These are phyloP conservation scores for Sebastes baramenuke DNA, from an alignment of 2,797 vertebrate species.

Conservation along the genomic window DNA sequence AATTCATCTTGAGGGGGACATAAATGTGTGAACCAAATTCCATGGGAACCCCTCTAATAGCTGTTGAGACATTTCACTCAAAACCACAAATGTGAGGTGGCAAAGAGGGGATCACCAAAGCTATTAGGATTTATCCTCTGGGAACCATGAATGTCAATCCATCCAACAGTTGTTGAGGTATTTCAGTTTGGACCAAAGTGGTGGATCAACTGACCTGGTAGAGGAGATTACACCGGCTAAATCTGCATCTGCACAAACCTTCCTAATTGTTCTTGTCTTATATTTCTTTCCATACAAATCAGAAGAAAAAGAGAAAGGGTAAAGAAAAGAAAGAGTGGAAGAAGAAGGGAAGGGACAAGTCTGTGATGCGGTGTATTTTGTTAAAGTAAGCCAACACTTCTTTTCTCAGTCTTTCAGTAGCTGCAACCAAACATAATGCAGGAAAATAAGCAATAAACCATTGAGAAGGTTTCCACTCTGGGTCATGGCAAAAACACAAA, in stretches of 20 bases:
- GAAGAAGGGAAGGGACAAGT: background rate
- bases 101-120: background rate
- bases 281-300: background rate
- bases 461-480: background rate
- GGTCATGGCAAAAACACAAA: conserved; percentile 24
- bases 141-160: background rate
- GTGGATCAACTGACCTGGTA: background rate
- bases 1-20: background rate
- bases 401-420: background rate
- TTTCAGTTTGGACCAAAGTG: background rate
- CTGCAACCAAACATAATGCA: background rate
- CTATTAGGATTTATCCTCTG: background rate
- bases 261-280: background rate
- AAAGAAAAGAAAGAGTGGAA: background rate
- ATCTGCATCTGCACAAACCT: background rate
- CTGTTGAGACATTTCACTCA: background rate
- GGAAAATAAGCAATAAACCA: background rate
- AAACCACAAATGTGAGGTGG: background rate
- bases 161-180: background rate
- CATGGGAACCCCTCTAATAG: background rate
- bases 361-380: background rate
- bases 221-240: background rate
- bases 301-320: background rate
- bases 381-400: background rate
- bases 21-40: background rate